Evolutionary conservation across 2,888 invertebrate genomes (phyloP).

Genomic region (Nectonema munidae): DNA sequence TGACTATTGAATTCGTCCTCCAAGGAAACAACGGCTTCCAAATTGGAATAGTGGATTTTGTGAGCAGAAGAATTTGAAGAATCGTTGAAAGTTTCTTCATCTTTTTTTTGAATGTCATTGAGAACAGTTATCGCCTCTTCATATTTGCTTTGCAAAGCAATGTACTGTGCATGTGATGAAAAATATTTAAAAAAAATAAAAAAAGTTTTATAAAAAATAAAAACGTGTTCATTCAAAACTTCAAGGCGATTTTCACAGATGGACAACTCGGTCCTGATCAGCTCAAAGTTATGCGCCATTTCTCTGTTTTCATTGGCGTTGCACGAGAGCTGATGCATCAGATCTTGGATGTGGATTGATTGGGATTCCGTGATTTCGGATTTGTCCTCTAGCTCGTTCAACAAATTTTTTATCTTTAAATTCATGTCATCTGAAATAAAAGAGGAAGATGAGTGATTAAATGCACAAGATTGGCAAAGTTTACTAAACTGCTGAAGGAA

Average conservation of each 20-base stretch:
- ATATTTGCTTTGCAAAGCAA: too few relatives aligned
- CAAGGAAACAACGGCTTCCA: too few relatives aligned
- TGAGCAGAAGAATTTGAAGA: too few relatives aligned
- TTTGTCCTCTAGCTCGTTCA: not conserved
- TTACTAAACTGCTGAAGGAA: conserved; percentile 11
- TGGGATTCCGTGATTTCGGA: not conserved
- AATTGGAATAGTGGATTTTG: too few relatives aligned
- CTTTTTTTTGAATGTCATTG: too few relatives aligned
- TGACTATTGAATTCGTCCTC: too few relatives aligned
- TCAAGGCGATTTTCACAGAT: not conserved
- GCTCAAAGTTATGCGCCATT: not conserved
- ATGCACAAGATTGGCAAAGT: not conserved
- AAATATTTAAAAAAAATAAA: too few relatives aligned
- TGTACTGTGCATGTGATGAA: too few relatives aligned
- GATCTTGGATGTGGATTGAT: not conserved
- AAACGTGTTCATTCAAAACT: not conserved
- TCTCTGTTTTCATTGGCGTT: not conserved
- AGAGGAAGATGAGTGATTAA: conserved; percentile 1
- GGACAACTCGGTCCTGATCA: not conserved
- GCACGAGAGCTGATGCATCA: not conserved
- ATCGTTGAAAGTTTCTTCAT: too few relatives aligned
- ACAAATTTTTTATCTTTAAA: conserved; percentile 2
- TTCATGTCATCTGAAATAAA: conserved; percentile 1
- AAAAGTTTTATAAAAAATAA: not conserved
- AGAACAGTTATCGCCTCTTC: too few relatives aligned